Evolutionary conservation across 2,888 invertebrate genomes (phyloP), one percentile per base, ranked within the genome.

Genomic region (Agonopterix heracliana): DNA sequence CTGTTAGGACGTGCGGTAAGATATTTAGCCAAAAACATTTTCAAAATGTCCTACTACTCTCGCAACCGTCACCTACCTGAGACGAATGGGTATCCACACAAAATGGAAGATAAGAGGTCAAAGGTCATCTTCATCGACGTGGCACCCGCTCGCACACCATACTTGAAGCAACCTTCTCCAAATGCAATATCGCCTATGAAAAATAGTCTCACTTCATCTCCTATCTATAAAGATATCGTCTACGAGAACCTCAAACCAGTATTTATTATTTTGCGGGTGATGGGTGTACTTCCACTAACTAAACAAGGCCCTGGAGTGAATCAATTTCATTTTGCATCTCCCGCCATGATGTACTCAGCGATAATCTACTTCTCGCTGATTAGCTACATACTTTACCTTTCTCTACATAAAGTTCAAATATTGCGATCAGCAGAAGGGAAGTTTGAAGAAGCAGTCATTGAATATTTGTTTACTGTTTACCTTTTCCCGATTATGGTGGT

Each of bases 361-460:
- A 49, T 81, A 5, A 66, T 92, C 13, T 92, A 90, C 57, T 47
- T 85, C 17, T 61, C 87, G 2, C 67, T 92, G 41, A 59, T 89
- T 46, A 85, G 74, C 50, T 92, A 92, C 59, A 88, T 92, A 11
- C 73, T 89, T 0, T 93, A 92, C 61, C 86, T 93, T 2, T 90
- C 91, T 44, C 87, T 91, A 55, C 84, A 92, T 61, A 91, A 91
- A 54, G 90, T 93, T 1, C 89, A 90, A 60, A 90, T 92, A 53
- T 78, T 92, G 12, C 80, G 88, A 44, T 89, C 91, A 0, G 78
- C 91, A 1, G 92, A 92, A 66, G 93, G 92, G 0, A 90, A 92
- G 56, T 94, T 94, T 54, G 94, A 93, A 60, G 93, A 94, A 72
- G 93, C 93, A 0, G 94, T 93, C 0, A 93, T 94, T 61, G 93